Evolutionary conservation across 2,888 invertebrate species (phyloP).

Genomic region (Ceramica pisi): DNA sequence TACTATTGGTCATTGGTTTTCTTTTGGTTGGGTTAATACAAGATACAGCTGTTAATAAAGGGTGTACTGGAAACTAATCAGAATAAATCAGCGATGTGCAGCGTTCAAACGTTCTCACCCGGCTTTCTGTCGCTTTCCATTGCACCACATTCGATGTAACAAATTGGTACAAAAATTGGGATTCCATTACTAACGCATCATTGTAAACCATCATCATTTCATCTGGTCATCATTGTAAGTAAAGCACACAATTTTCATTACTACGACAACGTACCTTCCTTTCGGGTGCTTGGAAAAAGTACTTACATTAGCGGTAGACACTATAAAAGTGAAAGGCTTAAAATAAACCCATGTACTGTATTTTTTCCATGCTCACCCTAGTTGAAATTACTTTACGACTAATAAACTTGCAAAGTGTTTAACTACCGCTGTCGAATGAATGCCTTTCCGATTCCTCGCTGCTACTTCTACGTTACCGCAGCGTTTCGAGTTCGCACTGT

Average conservation of each 20-base stretch:
- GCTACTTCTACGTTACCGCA: slow-evolving; percentile 14
- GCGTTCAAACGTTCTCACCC: slow-evolving; percentile 82
- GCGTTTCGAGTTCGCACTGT: slow-evolving; percentile 44
- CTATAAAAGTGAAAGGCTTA: neutral
- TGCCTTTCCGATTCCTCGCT: slow-evolving; percentile 20
- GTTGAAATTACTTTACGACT: slow-evolving; percentile 27
- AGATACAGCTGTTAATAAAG: slow-evolving; percentile 90
- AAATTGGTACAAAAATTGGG: slow-evolving; percentile 90
- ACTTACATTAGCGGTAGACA: slow-evolving; percentile 36
- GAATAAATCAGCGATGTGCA: slow-evolving; percentile 82
- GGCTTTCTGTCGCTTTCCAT: slow-evolving; percentile 90
- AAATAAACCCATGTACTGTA: slow-evolving; percentile 33
- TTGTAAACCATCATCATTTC: slow-evolving; percentile 88
- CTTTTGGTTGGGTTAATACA: slow-evolving; percentile 91
- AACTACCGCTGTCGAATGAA: slow-evolving; percentile 16
- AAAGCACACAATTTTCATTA: slow-evolving; percentile 83
- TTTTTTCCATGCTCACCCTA: slow-evolving; percentile 35
- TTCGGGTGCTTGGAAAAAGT: slow-evolving; percentile 73
- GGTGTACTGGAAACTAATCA: slow-evolving; percentile 90
- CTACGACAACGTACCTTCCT: slow-evolving; percentile 69
- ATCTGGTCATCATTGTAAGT: slow-evolving; percentile 89
- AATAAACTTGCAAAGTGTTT: slow-evolving; percentile 32
- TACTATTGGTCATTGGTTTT: slow-evolving; percentile 90
- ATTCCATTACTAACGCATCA: slow-evolving; percentile 91
- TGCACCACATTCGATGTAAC: slow-evolving; percentile 89